Evolutionary conservation across 2,113 vertebrate genomes (phyloP).

Genomic region (Deroptyus accipitrinus): DNA sequence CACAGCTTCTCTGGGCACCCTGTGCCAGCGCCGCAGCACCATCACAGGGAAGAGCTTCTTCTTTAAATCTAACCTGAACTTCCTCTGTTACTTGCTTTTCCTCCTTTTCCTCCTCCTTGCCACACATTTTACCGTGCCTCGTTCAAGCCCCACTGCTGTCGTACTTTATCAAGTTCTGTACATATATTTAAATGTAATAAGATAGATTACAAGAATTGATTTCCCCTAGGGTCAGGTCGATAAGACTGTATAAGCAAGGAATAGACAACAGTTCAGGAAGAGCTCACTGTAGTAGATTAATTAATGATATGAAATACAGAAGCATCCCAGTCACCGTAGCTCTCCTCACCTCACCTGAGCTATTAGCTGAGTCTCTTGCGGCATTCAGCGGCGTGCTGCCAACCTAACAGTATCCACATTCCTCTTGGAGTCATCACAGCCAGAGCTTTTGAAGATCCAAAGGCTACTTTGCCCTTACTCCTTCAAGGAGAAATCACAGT

Average conservation of each 20-base stretch:
- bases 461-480: constrained; percentile 35
- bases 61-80: neutral
- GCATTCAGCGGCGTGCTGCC: constrained; percentile 21
- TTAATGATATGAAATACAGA: constrained; percentile 60
- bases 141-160: neutral
- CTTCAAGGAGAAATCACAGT: constrained; percentile 45
- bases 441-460: constrained; percentile 48
- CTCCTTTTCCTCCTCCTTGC: neutral
- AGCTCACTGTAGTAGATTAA: constrained; percentile 58
- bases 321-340: neutral
- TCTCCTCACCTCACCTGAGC: constrained; percentile 49
- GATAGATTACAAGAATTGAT: constrained; percentile 62
- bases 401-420: constrained; percentile 33
- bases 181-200: constrained; percentile 72
- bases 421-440: constrained; percentile 37
- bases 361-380: constrained; percentile 18
- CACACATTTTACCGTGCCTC: neutral
- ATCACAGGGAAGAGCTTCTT: fast-evolving
- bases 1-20: neutral
- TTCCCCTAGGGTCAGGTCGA: constrained; percentile 55
- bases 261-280: neutral
- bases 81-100: neutral
- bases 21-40: neutral
- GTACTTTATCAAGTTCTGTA: neutral
- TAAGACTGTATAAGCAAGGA: constrained; percentile 55